These are phyloP conservation scores for Sphenopsis melanotis DNA, from an alignment of 2,797 vertebrate genomes.

Conservation along the genomic window DNA sequence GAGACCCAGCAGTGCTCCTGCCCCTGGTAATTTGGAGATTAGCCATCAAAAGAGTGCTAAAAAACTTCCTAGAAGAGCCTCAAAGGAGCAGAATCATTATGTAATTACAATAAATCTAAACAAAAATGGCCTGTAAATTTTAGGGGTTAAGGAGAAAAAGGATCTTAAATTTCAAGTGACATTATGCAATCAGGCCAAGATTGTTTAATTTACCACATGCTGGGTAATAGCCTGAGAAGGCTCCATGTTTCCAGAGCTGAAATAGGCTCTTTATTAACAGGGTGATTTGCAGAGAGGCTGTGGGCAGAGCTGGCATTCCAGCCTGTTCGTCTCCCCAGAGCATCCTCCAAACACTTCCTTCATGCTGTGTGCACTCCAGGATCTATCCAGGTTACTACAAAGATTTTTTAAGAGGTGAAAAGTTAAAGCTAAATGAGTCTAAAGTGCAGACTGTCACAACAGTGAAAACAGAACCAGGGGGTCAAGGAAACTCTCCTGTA, in stretches of 20 bases:
- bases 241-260: constrained; percentile 45
- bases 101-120: constrained; percentile 53
- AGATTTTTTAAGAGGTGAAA: not conserved
- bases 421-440: not conserved
- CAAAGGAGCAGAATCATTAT: constrained; percentile 19
- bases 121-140: constrained; percentile 61
- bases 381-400: not conserved
- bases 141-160: constrained; percentile 46
- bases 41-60: not conserved
- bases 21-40: not conserved
- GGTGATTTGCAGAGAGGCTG: constrained; percentile 52
- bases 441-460: not conserved
- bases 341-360: constrained; percentile 14
- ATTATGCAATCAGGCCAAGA: constrained; percentile 59
- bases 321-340: not conserved
- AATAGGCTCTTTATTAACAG: constrained; percentile 58
- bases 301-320: constrained; percentile 31
- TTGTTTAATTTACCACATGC: constrained; percentile 68
- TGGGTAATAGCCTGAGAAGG: constrained; percentile 55
- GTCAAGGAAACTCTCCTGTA: not conserved
- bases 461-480: not conserved
- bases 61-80: constrained; percentile 3
- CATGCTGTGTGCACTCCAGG: not conserved
- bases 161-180: constrained; percentile 56
- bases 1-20: not conserved